Base-by-base conservation (phyloP, 2,113 vertebrate species). In the Toxotes chatareus region DNA sequence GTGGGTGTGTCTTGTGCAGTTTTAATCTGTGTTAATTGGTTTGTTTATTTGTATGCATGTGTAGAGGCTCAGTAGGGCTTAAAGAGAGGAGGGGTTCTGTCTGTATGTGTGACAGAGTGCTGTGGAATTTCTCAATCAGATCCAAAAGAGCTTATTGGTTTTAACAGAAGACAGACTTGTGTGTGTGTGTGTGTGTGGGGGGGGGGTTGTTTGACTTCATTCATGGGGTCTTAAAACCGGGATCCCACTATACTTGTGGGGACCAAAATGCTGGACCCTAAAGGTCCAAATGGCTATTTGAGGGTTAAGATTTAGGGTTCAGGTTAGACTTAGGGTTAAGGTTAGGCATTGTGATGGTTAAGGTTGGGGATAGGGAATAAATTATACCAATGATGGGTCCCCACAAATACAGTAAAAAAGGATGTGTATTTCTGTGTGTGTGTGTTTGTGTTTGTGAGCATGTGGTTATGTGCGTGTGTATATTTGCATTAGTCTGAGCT, bases 41-140 rank as follows among this genome's bases (percentile, higher is more conserved):
- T 42, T 88, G 86, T 86, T 44, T 85, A 82, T 88, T 0, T 85
- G 40, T 72, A 0, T 85, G 17, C 66, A 11, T 73, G 53, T 78
- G 34, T 42, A 4, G 14, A 57, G 72, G 67, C 78, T 86, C 67
- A 77, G 3, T 53, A 4, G 53, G 66, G 70, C 56, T 86, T 82
- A 76, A 75, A 75, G 69, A 61, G 40, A 90, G 88, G 86, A 87
- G 89, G 70, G 79, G 72, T 44, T 80, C 53, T 63, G 80, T 88
- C 1, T 89, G 55, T 61, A n/a, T 75, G 70, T 75, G 80, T 83
- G 84, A 83, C 80, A 62, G 63, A 70, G 47, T 49, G 34, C 61
- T 91, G 84, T 81, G 87, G 85, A 90, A 91, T 90, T 89, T 91
- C 83, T 77, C 87, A 82, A 70, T 91, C 80, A 72, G 59, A 85